Conservation (phyloP, 1,140 invertebrate species). For the Procambarus virginalis region DNA sequence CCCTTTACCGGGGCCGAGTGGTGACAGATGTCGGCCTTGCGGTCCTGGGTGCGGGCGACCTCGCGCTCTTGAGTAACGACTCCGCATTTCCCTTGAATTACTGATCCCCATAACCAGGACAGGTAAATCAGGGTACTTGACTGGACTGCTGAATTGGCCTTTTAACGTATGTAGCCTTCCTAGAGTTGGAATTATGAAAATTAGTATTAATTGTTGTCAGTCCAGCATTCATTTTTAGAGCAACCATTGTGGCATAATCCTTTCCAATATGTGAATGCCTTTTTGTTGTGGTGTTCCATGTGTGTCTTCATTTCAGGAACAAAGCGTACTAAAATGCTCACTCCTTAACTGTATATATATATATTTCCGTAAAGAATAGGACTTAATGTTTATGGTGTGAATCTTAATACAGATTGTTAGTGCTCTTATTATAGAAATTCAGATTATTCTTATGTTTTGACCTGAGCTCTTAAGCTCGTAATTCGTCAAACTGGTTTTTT, state of each 20-base stretch:
- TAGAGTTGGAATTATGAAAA: slow-evolving; percentile 25
- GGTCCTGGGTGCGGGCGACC: slow-evolving; percentile 40
- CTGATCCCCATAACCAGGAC: slow-evolving; percentile 54
- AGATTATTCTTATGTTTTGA: background rate
- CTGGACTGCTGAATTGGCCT: slow-evolving; percentile 36
- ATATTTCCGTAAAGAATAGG: background rate
- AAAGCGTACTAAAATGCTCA: slow-evolving; percentile 13
- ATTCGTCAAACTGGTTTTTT: background rate
- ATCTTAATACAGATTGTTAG: background rate
- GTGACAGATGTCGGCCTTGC: slow-evolving; percentile 40
- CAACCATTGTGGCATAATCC: slow-evolving; percentile 25
- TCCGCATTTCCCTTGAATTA: slow-evolving; percentile 50
- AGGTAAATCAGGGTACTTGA: slow-evolving; percentile 47
- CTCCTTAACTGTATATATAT: background rate
- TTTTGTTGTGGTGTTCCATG: slow-evolving; percentile 11
- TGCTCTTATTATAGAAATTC: background rate
- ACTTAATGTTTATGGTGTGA: background rate
- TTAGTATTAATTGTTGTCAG: slow-evolving; percentile 16
- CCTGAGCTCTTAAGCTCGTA: background rate
- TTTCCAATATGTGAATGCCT: slow-evolving; percentile 21
- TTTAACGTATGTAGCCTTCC: slow-evolving; percentile 38
- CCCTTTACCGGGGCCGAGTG: slow-evolving; percentile 18
- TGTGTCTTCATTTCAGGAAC: slow-evolving; percentile 39
- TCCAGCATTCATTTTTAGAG: slow-evolving; percentile 30
- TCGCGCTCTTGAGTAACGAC: slow-evolving; percentile 43